A percentile compares a stretch with the other conserved stretches of the same genome.
Conservation (phyloP, 2,113 vertebrate species). For the Eublepharis macularius region DNA sequence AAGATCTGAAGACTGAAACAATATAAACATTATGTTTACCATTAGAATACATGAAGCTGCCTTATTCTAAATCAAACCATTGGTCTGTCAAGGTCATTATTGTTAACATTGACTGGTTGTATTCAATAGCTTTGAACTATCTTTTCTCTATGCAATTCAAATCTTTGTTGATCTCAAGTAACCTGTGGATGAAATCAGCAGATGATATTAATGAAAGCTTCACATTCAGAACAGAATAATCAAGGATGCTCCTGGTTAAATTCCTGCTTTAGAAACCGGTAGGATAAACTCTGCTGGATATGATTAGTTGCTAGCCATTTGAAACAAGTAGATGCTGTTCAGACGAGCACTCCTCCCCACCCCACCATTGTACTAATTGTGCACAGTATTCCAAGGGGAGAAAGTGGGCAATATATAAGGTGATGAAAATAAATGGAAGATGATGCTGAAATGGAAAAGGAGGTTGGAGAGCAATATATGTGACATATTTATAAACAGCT, state of each 20-base stretch:
- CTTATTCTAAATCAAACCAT: no score
- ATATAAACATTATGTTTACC: neutral
- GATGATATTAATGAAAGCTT: slow-evolving; percentile 18
- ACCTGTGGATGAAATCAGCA: slow-evolving; percentile 13
- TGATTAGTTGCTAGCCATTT: slow-evolving; percentile 33
- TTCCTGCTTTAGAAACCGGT: slow-evolving; percentile 34
- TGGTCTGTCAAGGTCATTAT: no score
- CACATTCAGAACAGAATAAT: slow-evolving; percentile 11
- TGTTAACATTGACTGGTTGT: no score
- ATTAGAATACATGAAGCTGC: no score
- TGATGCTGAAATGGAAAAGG: neutral
- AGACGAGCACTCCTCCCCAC: slow-evolving; percentile 20
- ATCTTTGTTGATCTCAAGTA: slow-evolving; percentile 13
- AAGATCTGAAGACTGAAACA: no score
- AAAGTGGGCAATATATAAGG: neutral
- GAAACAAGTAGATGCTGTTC: slow-evolving; percentile 14
- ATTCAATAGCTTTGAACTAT: neutral
- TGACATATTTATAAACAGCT: slow-evolving; percentile 43
- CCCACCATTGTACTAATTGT: neutral
- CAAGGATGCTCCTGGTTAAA: slow-evolving; percentile 14
- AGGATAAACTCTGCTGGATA: slow-evolving; percentile 12
- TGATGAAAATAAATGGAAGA: neutral
- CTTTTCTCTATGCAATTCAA: neutral
- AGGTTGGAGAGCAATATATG: slow-evolving; percentile 4
- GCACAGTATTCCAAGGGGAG: slow-evolving; percentile 23